phyloP scores from a whole-genome alignment of 1,140 invertebrate genomes.

The Plodia interpunctella region DNA sequence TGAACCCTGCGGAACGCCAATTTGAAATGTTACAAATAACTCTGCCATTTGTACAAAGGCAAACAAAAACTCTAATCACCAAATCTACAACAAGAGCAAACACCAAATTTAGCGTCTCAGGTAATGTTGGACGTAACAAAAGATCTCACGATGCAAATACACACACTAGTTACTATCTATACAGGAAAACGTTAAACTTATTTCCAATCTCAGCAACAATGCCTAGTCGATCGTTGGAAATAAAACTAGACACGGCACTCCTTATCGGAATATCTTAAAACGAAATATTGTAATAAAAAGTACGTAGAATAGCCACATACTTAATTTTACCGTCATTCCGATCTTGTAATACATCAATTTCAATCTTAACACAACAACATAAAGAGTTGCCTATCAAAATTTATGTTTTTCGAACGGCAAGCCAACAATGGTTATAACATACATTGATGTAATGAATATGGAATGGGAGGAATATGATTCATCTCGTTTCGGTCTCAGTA shows the following conservation, averaged over 20 bases:
- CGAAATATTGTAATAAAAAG: constrained; percentile 65
- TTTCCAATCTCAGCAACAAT: constrained; percentile 55
- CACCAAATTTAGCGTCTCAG: neutral
- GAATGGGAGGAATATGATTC: constrained; percentile 49
- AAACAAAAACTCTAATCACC: constrained; percentile 2
- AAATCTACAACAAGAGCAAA: constrained; percentile 4
- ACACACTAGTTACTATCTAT: constrained; percentile 38
- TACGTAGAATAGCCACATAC: constrained; percentile 37
- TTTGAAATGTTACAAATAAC: neutral
- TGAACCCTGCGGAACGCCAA: constrained; percentile 8
- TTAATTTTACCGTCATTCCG: constrained; percentile 7
- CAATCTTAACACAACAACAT: constrained; percentile 15
- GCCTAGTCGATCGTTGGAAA: constrained; percentile 47
- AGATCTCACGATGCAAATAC: constrained; percentile 44
- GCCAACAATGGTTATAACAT: constrained; percentile 18
- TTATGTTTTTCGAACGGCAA: constrained; percentile 13
- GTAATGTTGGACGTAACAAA: constrained; percentile 23
- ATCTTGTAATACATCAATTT: constrained; percentile 6
- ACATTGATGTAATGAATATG: constrained; percentile 26
- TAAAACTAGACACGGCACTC: constrained; percentile 43
- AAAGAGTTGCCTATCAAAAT: constrained; percentile 8
- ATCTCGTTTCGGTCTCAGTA: constrained; percentile 43
- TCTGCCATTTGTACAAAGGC: neutral
- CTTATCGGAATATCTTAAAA: constrained; percentile 52
- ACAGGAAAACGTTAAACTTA: constrained; percentile 56